phyloP scores from a whole-genome alignment of 2,113 vertebrate genomes.

The Hippocampus zosterae region DNA sequence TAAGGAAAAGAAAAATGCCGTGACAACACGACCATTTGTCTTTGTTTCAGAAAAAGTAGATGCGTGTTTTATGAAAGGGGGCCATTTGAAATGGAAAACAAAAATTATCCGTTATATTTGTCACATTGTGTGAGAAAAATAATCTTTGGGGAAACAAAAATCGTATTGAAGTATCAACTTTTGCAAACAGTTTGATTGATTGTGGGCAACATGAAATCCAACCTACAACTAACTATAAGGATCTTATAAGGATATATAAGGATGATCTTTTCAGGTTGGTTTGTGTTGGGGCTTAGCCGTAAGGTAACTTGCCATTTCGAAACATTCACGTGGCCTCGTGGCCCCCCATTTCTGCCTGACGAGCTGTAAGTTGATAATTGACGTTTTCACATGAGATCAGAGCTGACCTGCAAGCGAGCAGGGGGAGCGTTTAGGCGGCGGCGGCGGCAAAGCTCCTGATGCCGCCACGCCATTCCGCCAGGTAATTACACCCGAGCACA shows the following conservation, averaged over 20 bases:
- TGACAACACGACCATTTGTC: background rate
- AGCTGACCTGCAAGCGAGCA: constrained; percentile 60
- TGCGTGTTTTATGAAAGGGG: no score
- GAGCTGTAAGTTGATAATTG: constrained; percentile 68
- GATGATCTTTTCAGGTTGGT: background rate
- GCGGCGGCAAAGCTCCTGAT: constrained; percentile 48
- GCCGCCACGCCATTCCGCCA: constrained; percentile 57
- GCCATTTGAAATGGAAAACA: no score
- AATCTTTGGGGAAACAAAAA: no score
- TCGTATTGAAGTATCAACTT: no score
- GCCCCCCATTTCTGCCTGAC: constrained; percentile 18
- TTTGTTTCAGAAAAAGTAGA: background rate
- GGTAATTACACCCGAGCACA: constrained; percentile 67
- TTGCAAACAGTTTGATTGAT: no score
- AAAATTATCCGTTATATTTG: no score
- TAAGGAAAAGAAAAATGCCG: background rate
- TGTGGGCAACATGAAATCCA: no score
- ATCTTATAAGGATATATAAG: no score
- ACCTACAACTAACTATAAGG: no score
- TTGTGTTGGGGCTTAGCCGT: background rate
- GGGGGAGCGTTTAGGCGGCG: constrained; percentile 50
- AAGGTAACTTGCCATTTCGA: constrained; percentile 24
- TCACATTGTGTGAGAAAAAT: no score
- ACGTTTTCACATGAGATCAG: constrained; percentile 73
- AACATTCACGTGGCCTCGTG: constrained; percentile 8